A percentile compares a stretch with the other conserved stretches of the same genome.
phyloP scores from a whole-genome alignment of 2,797 vertebrate genomes.

The Iguana delicatissima region DNA sequence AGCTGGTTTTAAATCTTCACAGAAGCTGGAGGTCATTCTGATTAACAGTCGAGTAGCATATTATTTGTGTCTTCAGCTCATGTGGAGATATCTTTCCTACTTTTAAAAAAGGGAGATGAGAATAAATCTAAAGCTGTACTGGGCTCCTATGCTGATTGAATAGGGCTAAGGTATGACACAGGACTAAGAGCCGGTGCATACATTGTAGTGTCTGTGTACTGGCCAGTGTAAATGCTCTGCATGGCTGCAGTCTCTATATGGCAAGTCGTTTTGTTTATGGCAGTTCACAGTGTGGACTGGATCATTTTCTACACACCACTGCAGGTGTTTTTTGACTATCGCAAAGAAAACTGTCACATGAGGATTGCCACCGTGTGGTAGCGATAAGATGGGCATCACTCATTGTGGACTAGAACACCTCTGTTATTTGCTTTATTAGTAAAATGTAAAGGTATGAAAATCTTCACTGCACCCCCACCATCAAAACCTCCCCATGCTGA shows the following conservation, averaged over 20 bases:
- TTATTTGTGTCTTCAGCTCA: not conserved
- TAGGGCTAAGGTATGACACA: not conserved
- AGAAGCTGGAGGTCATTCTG: not conserved
- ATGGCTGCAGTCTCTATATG: not conserved
- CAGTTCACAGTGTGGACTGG: not conserved
- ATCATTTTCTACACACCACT: not conserved
- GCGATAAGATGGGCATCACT: not conserved
- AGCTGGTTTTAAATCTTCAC: not conserved
- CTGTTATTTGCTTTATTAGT: not conserved
- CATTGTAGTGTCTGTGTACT: not conserved
- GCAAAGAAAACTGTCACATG: not conserved
- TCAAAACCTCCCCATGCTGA: not conserved
- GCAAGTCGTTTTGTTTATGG: not conserved
- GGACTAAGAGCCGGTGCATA: not conserved
- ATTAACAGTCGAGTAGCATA: not conserved
- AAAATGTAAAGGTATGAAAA: not conserved
- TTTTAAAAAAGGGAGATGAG: not conserved
- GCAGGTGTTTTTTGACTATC: conserved; percentile 16
- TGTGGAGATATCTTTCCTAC: not conserved
- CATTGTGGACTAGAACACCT: not conserved
- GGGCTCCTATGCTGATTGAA: not conserved
- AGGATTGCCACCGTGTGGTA: conserved; percentile 3
- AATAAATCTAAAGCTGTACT: not conserved
- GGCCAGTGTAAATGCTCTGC: not conserved
- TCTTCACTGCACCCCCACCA: not conserved